phyloP scores from a whole-genome alignment of 2,113 vertebrate genomes.

The Tretioscincus oriximinensis region DNA sequence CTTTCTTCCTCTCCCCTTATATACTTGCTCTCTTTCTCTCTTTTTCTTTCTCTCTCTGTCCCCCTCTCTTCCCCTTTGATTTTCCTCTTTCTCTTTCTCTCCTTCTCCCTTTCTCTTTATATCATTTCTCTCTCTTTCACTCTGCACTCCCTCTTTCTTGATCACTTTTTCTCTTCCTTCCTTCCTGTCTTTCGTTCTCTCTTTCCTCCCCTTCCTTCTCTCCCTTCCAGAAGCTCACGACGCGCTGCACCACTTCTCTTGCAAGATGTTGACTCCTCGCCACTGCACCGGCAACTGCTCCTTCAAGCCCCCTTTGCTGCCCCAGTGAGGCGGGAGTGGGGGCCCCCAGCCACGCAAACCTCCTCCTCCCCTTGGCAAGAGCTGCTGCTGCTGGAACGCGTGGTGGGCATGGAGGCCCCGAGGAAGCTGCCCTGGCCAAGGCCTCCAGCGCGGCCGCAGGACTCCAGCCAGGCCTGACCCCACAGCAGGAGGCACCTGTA shows the following conservation, averaged over 20 bases:
- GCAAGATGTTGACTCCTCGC: constrained; percentile 93
- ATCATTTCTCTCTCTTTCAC: too few species aligned
- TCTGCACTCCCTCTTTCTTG: too few species aligned
- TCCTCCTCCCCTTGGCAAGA: neutral
- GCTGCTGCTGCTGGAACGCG: constrained; percentile 29
- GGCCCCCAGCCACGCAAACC: neutral
- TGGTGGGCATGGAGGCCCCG: constrained; percentile 48
- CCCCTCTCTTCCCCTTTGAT: too few species aligned
- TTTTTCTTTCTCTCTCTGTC: too few species aligned
- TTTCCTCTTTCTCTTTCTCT: too few species aligned
- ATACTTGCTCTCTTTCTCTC: too few species aligned
- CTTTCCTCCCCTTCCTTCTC: constrained; percentile 37
- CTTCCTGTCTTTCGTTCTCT: constrained; percentile 53
- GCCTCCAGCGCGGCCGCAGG: constrained; percentile 56
- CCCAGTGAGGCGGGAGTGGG: constrained; percentile 71
- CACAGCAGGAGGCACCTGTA: constrained; percentile 55
- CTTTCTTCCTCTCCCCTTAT: too few species aligned
- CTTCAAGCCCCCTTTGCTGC: constrained; percentile 92
- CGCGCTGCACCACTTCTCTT: constrained; percentile 93
- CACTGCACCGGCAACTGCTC: constrained; percentile 92
- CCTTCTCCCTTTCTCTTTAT: too few species aligned
- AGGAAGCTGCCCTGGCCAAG: constrained; percentile 1
- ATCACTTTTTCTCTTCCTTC: constrained; percentile 46
- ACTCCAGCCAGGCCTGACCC: constrained; percentile 62
- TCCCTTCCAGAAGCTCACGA: constrained; percentile 87